Evolutionary conservation across 2,888 invertebrate species (phyloP), one percentile per base, ranked within the genome.

Genomic region (Dryobota labecula): DNA sequence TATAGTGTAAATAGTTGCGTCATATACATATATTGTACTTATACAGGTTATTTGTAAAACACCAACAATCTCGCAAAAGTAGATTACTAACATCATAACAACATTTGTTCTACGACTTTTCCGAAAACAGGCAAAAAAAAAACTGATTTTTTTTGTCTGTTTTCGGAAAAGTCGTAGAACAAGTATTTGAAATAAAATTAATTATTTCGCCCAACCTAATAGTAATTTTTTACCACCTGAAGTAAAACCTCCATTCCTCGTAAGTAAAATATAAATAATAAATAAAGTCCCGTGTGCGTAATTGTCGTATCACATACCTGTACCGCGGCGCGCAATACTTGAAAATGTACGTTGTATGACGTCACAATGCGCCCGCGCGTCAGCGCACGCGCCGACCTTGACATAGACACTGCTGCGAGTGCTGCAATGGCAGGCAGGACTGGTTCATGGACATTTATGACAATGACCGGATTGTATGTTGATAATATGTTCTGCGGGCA

Each of bases 341-440:
- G 9, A 54, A 70, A 72, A 69, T 65, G 71, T 45, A 36, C 63
- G 9, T 33, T 58, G n/a, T 4, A 36, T 77, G 68, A 74, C 68
- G 68, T 78, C 73, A 76, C 43, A 27, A 15, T 27, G 54, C 67
- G 72, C 63, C 45, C 64, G 51, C 65, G 56, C 47, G 47, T 38
- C 45, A 65, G 83, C 70, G 75, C 70, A 7, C 20, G 70, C 72
- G 82, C 49, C 51, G 62, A 27, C 84, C 84, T 86, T 86, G 84
- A 76, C 84, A 86, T 79, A 84, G 84, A 82, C 84, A 82, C 57
- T 78, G 63, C n/a, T n/a, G 49, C 45, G 69, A 41, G n/a, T n/a
- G n/a, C n/a, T n/a, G n/a, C n/a, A n/a, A n/a, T n/a, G n/a, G n/a
- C n/a, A 8, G 18, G 27, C 41, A 41, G 57, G 64, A 73, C 53